Base-by-base conservation (phyloP, 2,888 invertebrate genomes). In the Rhagonycha fulva region DNA sequence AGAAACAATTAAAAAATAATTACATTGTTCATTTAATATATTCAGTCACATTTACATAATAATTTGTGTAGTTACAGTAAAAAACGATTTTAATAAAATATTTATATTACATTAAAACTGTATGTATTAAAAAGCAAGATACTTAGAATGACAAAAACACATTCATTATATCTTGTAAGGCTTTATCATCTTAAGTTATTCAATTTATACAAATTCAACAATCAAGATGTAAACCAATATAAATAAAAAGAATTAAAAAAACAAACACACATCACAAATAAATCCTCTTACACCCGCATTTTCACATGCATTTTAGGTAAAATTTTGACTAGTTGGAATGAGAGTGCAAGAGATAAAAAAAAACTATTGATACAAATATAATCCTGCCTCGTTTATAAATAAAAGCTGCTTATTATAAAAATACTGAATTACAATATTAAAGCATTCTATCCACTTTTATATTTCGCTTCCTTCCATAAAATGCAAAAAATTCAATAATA, bases 81-180 rank as follows among this genome's bases (percentile, higher is more conserved):
- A 83, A 83, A 83, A 82, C 79, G 80, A 79, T 81, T 78, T 75
- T 82, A 81, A 81, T 82, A 82, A 82, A 82, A 82, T 82, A 82
- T 81, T 74, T 82, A 81, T 81, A 79, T 82, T 81, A 82, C 81
- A 81, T 79, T 82, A 82, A 79, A 82, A 81, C 80, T 81, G 80
- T 76, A 76, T 80, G 80, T 79, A 80, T 80, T 79, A 79, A 74
- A 80, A 76, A 75, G 76, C 76, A 81, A 81, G 77, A 79, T 80
- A 80, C 74, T 78, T 78, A 72, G 77, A 80, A 79, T 79, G 78
- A 79, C 78, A 71, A 68, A 76, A 78, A 77, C 71, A 76, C 80
- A 78, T 79, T 79, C 79, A 74, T 77, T 77, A 79, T 78, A 79
- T 79, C 79, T 79, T 79, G 78, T 80, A 80, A 80, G 79, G 80